Percentiles rank a stretch among this genome's conserved stretches.
Evolutionary conservation across 2,113 vertebrate species (phyloP).

Genomic region (Ophthalmolycus amberensis): DNA sequence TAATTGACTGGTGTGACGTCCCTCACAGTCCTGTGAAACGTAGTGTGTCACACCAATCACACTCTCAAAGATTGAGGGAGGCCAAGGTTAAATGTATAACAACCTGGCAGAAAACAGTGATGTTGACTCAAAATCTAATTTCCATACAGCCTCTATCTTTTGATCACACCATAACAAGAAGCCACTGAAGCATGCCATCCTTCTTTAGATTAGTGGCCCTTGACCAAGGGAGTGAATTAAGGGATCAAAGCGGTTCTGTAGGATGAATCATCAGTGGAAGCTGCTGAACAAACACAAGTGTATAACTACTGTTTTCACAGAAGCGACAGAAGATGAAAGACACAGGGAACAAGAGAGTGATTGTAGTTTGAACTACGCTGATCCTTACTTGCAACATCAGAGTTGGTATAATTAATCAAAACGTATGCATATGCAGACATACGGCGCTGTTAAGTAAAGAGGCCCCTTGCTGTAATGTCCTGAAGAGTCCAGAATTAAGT

Average conservation of each 20-base stretch:
- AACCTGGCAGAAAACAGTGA: slow-evolving; percentile 38
- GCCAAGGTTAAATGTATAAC: slow-evolving; percentile 30
- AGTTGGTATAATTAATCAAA: slow-evolving; percentile 25
- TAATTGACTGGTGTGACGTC: slow-evolving; percentile 43
- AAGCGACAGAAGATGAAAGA: slow-evolving; percentile 45
- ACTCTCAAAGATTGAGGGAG: slow-evolving; percentile 14
- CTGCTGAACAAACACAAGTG: background rate
- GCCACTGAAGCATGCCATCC: slow-evolving; percentile 27
- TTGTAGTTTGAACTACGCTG: background rate
- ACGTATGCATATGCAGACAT: slow-evolving; percentile 9
- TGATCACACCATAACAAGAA: slow-evolving; percentile 53
- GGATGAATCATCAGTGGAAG: slow-evolving; percentile 17
- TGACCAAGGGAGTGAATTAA: slow-evolving; percentile 55
- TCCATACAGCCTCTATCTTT: slow-evolving; percentile 34
- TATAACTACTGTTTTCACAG: slow-evolving; percentile 26
- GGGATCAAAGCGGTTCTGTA: slow-evolving; percentile 45
- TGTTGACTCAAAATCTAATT: slow-evolving; percentile 36
- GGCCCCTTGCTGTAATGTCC: background rate
- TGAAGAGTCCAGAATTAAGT: slow-evolving; percentile 3
- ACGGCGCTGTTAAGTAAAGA: background rate
- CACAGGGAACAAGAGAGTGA: slow-evolving; percentile 11
- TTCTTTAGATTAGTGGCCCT: slow-evolving; percentile 28
- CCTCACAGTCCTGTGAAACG: slow-evolving; percentile 28
- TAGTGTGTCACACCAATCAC: slow-evolving; percentile 10
- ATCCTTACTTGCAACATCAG: slow-evolving; percentile 10